These are phyloP conservation scores for Dicentrarchus labrax DNA, from an alignment of 2,113 vertebrate species.

Conservation along the genomic window DNA sequence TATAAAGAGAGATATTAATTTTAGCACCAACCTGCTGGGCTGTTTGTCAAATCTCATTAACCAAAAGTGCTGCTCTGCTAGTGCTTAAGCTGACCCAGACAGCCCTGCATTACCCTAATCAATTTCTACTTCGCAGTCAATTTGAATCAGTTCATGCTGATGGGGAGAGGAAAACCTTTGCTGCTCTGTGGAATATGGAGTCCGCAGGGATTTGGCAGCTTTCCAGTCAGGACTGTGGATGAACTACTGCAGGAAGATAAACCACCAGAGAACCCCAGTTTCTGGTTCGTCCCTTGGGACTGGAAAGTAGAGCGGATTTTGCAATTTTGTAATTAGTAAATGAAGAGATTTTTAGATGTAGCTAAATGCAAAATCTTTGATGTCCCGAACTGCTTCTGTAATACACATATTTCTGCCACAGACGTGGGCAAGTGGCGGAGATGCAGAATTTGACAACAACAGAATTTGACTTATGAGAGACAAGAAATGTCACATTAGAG, in stretches of 20 bases:
- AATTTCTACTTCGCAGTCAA: conserved; percentile 55
- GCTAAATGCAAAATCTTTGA: not conserved
- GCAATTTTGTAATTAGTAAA: not conserved
- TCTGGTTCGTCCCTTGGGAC: not conserved
- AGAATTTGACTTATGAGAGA: not conserved
- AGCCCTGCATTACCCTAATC: conserved; percentile 56
- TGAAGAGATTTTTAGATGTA: not conserved
- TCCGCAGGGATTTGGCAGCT: conserved; percentile 45
- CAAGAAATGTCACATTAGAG: not conserved
- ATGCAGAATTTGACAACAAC: not conserved
- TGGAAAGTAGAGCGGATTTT: conserved; percentile 16
- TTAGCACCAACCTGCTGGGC: conserved; percentile 27
- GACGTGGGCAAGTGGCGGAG: not conserved
- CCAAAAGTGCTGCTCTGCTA: conserved; percentile 37
- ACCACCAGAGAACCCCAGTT: not conserved
- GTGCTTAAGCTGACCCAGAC: conserved; percentile 39
- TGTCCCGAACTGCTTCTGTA: not conserved
- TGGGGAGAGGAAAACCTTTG: conserved; percentile 36
- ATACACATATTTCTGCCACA: not conserved
- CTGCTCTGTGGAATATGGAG: conserved; percentile 31
- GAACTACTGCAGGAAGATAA: conserved; percentile 25
- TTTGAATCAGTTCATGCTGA: conserved; percentile 62
- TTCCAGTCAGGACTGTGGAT: conserved; percentile 26
- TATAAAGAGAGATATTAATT: not conserved
- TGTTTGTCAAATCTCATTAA: conserved; percentile 55